A percentile compares a stretch with the other conserved stretches of the same genome.
These are phyloP conservation scores for Alethe diademata DNA, from an alignment of 2,113 vertebrate genomes.

Conservation along the genomic window DNA sequence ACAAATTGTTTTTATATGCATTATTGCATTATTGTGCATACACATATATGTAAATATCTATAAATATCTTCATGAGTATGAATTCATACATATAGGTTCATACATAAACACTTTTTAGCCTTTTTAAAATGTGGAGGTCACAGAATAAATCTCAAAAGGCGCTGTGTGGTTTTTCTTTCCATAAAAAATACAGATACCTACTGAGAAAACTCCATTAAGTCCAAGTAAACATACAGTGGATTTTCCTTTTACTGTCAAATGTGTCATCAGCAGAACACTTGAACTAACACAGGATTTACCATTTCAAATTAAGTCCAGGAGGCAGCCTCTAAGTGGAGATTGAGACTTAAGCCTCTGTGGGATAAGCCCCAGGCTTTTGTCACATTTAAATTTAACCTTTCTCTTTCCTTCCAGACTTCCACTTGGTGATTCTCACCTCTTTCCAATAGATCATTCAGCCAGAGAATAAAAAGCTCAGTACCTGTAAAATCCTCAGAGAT, in stretches of 20 bases:
- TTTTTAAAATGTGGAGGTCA: neutral
- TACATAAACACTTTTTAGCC: neutral
- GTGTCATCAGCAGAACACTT: neutral
- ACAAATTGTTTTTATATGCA: neutral
- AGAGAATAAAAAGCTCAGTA: neutral
- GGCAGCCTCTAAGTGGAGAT: neutral
- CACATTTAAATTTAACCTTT: neutral
- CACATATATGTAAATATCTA: neutral
- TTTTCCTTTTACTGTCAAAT: neutral
- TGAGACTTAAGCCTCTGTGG: neutral
- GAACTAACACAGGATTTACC: neutral
- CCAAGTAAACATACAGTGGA: neutral
- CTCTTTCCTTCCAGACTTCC: neutral
- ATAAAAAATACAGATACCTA: neutral
- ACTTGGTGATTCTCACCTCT: neutral
- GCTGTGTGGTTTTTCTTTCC: neutral
- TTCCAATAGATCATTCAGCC: neutral
- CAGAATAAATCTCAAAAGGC: neutral
- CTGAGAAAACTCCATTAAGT: neutral
- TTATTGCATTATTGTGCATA: neutral
- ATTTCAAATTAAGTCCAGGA: neutral
- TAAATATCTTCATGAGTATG: neutral
- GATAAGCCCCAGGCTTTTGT: neutral
- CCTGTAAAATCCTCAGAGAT: neutral
- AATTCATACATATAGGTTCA: neutral